phyloP scores from a whole-genome alignment of 2,888 invertebrate species.

The Ophonus ardosiacus region DNA sequence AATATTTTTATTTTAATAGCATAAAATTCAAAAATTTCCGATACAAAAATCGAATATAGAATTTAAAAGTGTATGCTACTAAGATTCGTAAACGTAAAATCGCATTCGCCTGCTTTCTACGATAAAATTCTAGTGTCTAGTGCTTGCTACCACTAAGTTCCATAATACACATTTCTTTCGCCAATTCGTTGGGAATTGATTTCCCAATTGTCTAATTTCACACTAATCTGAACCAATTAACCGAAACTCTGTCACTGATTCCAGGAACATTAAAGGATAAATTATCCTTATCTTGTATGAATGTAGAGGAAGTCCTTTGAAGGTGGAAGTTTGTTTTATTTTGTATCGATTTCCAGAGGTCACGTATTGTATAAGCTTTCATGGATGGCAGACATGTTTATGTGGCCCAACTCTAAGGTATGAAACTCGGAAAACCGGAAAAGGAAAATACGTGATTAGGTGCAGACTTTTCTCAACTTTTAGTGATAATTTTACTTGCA shows the following conservation, averaged over 20 bases:
- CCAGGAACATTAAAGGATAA: background rate
- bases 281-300: background rate
- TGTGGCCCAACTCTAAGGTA: background rate
- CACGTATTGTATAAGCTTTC: conserved; percentile 42
- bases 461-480: too few relatives aligned
- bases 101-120: too few relatives aligned
- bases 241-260: background rate
- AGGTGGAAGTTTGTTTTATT: background rate
- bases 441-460: background rate
- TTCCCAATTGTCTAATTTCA: background rate
- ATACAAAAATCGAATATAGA: too few relatives aligned
- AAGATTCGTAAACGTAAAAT: too few relatives aligned
- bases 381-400: conserved; percentile 12
- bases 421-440: background rate
- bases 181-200: background rate
- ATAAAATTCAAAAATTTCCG: too few relatives aligned
- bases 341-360: background rate
- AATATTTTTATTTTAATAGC: too few relatives aligned
- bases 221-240: background rate
- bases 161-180: background rate
- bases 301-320: background rate
- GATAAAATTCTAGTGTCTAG: too few relatives aligned
- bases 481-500: too few relatives aligned
- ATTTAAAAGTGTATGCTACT: too few relatives aligned
- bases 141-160: too few relatives aligned